Conservation (phyloP, 2,888 invertebrate genomes). For the Drosophila recens region DNA sequence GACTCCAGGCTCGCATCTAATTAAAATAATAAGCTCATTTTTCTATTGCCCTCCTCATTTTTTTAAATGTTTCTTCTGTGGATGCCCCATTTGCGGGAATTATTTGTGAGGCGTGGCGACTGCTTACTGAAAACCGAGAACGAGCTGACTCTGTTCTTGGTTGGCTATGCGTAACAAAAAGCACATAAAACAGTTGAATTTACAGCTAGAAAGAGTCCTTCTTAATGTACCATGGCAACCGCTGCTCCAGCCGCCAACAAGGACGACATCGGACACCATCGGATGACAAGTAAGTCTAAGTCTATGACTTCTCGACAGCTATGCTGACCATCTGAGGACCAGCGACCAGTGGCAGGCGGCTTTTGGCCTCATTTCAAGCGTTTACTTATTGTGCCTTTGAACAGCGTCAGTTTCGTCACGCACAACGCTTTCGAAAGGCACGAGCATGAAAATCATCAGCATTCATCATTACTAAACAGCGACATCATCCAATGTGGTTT, state of each 20-base stretch:
- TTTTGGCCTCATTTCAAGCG: slow-evolving; percentile 70
- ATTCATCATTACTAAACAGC: slow-evolving; percentile 52
- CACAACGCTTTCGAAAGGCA: slow-evolving; percentile 77
- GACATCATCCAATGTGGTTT: slow-evolving; percentile 20
- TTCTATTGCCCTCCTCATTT: slow-evolving; percentile 5
- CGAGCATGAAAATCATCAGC: slow-evolving; percentile 77
- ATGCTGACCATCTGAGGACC: slow-evolving; percentile 23
- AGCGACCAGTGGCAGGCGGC: slow-evolving; percentile 20
- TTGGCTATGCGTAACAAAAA: slow-evolving; percentile 66
- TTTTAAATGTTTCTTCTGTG: slow-evolving; percentile 5
- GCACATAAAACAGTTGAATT: slow-evolving; percentile 73
- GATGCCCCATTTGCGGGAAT: slow-evolving; percentile 36
- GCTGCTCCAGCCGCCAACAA: slow-evolving; percentile 47
- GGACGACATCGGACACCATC: slow-evolving; percentile 42
- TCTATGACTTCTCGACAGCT: slow-evolving; percentile 19
- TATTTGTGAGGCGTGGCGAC: slow-evolving; percentile 66
- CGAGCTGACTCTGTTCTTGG: slow-evolving; percentile 9
- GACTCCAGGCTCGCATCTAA: slow-evolving; percentile 51
- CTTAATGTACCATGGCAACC: slow-evolving; percentile 76
- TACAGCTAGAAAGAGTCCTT: slow-evolving; percentile 67
- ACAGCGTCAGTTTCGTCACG: slow-evolving; percentile 76
- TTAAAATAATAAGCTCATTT: slow-evolving; percentile 69
- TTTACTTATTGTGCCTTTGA: slow-evolving; percentile 74
- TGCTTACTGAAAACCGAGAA: slow-evolving; percentile 24
- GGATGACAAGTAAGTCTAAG: slow-evolving; percentile 15